These are phyloP conservation scores for Metaphire vulgaris DNA, from an alignment of 1,140 invertebrate species.

Conservation along the genomic window DNA sequence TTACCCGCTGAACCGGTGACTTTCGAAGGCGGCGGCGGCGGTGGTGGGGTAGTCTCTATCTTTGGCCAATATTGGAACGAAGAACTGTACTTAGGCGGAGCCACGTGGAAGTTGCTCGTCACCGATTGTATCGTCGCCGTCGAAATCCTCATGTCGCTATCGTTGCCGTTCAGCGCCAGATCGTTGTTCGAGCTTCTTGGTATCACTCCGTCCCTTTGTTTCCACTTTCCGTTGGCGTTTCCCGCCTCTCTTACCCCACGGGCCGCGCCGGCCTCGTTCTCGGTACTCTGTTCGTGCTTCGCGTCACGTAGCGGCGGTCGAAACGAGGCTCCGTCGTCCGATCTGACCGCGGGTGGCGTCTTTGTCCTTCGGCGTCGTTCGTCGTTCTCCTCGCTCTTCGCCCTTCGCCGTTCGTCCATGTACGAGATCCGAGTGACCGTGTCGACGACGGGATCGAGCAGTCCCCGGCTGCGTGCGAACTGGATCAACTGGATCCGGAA, in stretches of 20 bases:
- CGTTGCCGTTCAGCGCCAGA: background rate
- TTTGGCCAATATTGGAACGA: background rate
- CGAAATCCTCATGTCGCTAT: background rate
- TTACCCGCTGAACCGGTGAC: no score
- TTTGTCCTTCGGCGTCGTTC: background rate
- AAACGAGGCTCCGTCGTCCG: background rate
- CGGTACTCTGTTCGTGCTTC: background rate
- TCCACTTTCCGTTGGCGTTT: background rate
- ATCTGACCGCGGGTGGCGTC: background rate
- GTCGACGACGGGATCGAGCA: conserved; percentile 22
- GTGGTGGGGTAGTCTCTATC: no score
- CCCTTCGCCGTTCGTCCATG: background rate
- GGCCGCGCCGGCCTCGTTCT: background rate
- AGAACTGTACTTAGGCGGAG: background rate
- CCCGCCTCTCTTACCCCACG: background rate
- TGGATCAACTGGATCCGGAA: conserved; percentile 24
- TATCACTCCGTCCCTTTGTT: background rate
- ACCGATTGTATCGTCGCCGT: no score
- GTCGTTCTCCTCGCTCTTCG: background rate
- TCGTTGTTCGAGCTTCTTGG: background rate
- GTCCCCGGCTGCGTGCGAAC: conserved; percentile 16
- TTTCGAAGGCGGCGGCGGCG: no score
- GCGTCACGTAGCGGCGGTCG: background rate
- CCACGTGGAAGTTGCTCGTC: no score
- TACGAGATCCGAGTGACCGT: background rate